Evolutionary conservation across 2,888 invertebrate genomes (phyloP), one percentile per base, ranked within the genome.

Genomic region (Ormyrus rosae): DNA sequence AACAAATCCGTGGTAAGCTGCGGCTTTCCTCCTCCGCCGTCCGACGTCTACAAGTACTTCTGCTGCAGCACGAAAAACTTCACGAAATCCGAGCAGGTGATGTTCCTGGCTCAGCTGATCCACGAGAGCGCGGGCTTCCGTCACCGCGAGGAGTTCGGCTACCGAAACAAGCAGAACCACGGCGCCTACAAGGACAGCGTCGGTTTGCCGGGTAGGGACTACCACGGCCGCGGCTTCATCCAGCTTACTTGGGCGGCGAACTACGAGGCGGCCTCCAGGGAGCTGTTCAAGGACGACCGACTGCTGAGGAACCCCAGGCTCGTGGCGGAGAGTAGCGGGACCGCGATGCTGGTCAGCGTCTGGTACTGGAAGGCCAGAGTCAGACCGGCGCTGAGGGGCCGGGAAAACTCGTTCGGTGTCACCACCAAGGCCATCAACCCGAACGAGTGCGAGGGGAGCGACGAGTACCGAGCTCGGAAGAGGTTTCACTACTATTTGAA

Each of bases 61-160:
- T 34, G 34, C 34, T 34, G 34, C 34, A 34, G 34, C 34, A 34
- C 34, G 34, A 34, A 34, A 34, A 34, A 1, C 34, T 34, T 34
- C 34, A 0, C 34, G 34, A 34, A 34, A 2, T 34, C 34, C 34
- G 34, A 34, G 34, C 34, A 2, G 34, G 81, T 77, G 5, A 81
- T 81, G 81, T 65, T 81, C 69, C 5, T 78, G n/a, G 77, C 78
- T 0, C 81, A 81, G 45, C 53, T 81, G 51, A 64, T 81, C 3
- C 81, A 81, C 69, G 81, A 81, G 50, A 81, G 81, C 58, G 72
- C 46, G 11, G 81, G 77, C 8, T 81, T 81, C 50, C 63, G n/a
- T 0, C 74, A 67, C 45, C 9, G 50, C 4, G 81, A 81, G 19
- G 81, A 81, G 46, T 13, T 81, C 11, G 55, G 7, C 2, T 79